A percentile compares a stretch with the other conserved stretches of the same genome.
Evolutionary conservation across 2,888 invertebrate species (phyloP).

Genomic region (Prenolepis imparis): DNA sequence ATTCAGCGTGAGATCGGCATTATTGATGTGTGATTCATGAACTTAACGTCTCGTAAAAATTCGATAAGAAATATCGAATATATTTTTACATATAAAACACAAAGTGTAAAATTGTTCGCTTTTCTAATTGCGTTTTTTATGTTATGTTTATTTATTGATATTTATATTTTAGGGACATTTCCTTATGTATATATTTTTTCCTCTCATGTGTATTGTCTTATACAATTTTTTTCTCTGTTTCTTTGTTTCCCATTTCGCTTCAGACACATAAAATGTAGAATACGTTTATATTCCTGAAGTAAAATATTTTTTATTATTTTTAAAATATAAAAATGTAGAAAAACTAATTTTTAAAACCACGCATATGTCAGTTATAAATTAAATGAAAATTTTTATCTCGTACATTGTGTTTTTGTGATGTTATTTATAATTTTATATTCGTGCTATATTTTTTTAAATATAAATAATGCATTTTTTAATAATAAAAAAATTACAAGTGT

Average conservation of each 20-base stretch:
- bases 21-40: too few species aligned
- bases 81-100: background rate
- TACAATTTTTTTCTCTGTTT: too few species aligned
- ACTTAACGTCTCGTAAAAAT: background rate
- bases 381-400: background rate
- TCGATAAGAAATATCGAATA: background rate
- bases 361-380: background rate
- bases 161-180: background rate
- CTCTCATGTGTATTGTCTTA: too few species aligned
- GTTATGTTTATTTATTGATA: background rate
- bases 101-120: background rate
- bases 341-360: background rate
- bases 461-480: background rate
- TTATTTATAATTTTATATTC: background rate
- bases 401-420: constrained; percentile 1
- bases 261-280: background rate
- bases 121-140: background rate
- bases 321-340: background rate
- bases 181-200: background rate
- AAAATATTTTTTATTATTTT: too few species aligned
- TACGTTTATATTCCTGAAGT: too few species aligned
- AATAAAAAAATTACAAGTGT: background rate
- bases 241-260: background rate
- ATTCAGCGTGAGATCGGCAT: background rate
- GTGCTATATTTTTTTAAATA: background rate